Conservation (phyloP, 2,797 vertebrate genomes). For the Emydoidea blandingii region DNA sequence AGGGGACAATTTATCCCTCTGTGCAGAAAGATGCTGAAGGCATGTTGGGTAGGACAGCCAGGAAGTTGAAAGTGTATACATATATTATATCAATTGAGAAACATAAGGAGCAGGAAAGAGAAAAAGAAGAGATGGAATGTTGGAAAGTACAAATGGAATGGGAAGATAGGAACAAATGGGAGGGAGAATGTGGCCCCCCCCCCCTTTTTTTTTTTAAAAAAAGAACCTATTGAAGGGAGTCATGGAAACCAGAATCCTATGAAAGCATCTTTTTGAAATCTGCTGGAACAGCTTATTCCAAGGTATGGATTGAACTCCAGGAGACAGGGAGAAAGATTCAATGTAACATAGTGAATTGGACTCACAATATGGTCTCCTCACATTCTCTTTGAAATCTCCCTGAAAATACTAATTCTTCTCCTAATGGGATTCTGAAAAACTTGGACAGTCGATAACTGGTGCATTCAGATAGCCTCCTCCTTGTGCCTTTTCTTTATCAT, state of each 20-base stretch:
- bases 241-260: not conserved
- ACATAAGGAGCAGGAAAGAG: not conserved
- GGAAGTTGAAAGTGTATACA: not conserved
- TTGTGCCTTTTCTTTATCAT: conserved; percentile 73
- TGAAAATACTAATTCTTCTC: conserved; percentile 6
- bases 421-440: conserved; percentile 23
- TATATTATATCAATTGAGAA: not conserved
- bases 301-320: not conserved
- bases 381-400: not conserved
- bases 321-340: not conserved
- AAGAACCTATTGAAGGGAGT: not conserved
- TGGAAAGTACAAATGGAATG: not conserved
- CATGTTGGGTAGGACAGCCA: not conserved
- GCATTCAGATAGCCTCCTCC: conserved; percentile 15
- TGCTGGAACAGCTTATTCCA: not conserved
- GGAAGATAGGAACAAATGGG: not conserved
- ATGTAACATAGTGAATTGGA: not conserved
- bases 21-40: conserved; percentile 12
- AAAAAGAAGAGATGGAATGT: not conserved
- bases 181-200: not conserved
- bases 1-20: conserved; percentile 5
- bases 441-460: not conserved
- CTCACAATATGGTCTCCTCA: not conserved
- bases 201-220: not conserved
- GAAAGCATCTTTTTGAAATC: not conserved